Evolutionary conservation across 2,113 vertebrate species (phyloP).

Genomic region (Ameiurus melas): DNA sequence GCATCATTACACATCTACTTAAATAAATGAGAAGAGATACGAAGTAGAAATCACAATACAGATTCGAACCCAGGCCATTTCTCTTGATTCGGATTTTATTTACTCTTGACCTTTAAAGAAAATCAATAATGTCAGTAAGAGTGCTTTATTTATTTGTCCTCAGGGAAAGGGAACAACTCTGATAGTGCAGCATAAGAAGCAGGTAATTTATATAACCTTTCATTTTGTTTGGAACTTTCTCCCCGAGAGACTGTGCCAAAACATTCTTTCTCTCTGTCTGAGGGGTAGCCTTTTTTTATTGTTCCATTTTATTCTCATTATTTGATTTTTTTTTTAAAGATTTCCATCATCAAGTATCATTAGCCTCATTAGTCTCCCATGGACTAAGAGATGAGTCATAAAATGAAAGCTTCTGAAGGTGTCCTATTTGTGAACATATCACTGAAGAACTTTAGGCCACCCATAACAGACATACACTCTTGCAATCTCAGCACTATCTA

Average conservation of each 20-base stretch:
- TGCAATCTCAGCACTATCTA: not conserved
- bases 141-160: not conserved
- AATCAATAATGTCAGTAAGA: slow-evolving; percentile 18
- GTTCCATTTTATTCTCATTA: not conserved
- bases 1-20: not conserved
- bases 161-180: not conserved
- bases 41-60: not conserved
- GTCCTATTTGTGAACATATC: not conserved
- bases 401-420: not conserved
- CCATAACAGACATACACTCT: not conserved
- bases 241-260: not conserved
- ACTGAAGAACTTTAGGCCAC: not conserved
- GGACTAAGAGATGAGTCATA: not conserved
- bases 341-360: not conserved
- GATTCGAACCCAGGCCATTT: not conserved
- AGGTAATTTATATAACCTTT: not conserved
- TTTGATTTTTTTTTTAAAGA: not conserved
- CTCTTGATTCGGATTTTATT: not conserved
- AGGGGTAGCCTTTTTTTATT: not conserved
- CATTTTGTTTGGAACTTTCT: not conserved
- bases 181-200: not conserved
- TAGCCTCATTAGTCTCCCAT: not conserved
- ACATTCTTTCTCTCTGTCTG: not conserved
- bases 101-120: slow-evolving; percentile 26
- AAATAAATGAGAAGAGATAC: not conserved